phyloP scores from a whole-genome alignment of 2,888 invertebrate genomes.

The Aquatica leii region DNA sequence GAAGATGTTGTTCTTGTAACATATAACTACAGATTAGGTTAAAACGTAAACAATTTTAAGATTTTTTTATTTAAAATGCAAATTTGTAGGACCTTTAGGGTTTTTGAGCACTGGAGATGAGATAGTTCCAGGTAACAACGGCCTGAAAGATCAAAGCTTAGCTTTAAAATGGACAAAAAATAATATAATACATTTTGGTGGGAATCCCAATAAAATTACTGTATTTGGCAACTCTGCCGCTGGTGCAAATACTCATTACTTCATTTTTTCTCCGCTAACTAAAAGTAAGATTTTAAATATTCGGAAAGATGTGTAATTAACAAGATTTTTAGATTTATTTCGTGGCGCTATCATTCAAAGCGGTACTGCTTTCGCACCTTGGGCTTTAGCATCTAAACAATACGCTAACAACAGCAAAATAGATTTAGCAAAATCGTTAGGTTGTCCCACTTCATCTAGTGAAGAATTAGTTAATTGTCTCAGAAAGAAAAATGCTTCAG shows the following conservation, averaged over 20 bases:
- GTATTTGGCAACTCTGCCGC: conserved; percentile 59
- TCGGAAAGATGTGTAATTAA: too few relatives aligned
- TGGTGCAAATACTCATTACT: conserved; percentile 56
- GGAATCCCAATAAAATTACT: conserved; percentile 54
- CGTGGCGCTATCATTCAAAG: conserved; percentile 25
- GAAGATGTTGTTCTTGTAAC: conserved; percentile 70
- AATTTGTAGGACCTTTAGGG: conserved; percentile 52
- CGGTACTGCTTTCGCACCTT: conserved; percentile 14
- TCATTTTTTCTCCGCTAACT: conserved; percentile 56
- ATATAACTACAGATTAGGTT: conserved; percentile 46
- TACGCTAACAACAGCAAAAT: background rate
- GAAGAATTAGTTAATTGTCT: background rate
- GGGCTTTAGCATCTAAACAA: conserved; percentile 11
- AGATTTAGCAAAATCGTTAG: background rate
- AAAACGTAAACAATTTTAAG: background rate
- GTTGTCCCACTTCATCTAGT: background rate
- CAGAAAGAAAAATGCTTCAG: background rate
- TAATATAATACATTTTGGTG: conserved; percentile 41
- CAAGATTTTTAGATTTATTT: conserved; percentile 17
- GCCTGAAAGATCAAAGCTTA: conserved; percentile 45
- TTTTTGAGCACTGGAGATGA: conserved; percentile 49
- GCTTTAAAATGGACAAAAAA: conserved; percentile 55
- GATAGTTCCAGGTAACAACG: conserved; percentile 53
- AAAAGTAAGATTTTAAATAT: conserved; percentile 43
- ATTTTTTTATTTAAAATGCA: background rate